A percentile compares a stretch with the other conserved stretches of the same genome.
Conservation (phyloP, 2,888 invertebrate genomes). For the Drosophila quinaria region DNA sequence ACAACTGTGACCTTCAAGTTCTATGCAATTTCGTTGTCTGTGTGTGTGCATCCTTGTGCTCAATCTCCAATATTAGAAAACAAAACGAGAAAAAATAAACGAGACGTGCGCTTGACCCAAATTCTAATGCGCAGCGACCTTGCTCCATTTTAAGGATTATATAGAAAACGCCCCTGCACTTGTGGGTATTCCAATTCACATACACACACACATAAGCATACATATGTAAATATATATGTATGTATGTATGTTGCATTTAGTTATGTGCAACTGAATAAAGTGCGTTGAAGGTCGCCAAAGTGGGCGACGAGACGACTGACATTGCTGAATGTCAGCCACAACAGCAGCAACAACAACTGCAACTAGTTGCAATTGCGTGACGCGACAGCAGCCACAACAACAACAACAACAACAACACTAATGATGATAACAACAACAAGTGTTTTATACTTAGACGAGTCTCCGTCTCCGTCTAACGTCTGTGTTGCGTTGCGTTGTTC, state of each 20-base stretch:
- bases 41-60: slow-evolving; percentile 80
- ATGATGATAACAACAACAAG: slow-evolving; percentile 1
- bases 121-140: slow-evolving; percentile 72
- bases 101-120: slow-evolving; percentile 81
- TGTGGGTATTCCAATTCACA: slow-evolving; percentile 53
- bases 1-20: slow-evolving; percentile 61
- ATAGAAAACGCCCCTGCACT: slow-evolving; percentile 52
- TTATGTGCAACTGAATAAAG: slow-evolving; percentile 35
- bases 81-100: slow-evolving; percentile 33
- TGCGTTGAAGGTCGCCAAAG: slow-evolving; percentile 58
- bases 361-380: slow-evolving; percentile 43
- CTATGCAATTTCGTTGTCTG: slow-evolving; percentile 60
- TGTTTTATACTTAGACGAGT: slow-evolving; percentile 8
- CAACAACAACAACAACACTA: slow-evolving; percentile 2
- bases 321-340: slow-evolving; percentile 76
- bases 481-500: slow-evolving; percentile 9
- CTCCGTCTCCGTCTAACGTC: slow-evolving; percentile 14
- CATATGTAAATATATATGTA: neutral
- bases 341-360: slow-evolving; percentile 12
- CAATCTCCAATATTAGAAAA: slow-evolving; percentile 84
- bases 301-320: slow-evolving; percentile 62
- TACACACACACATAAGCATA: neutral
- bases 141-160: slow-evolving; percentile 68
- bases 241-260: slow-evolving; percentile 13
- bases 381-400: slow-evolving; percentile 19